Percentiles rank a stretch among this genome's conserved stretches.
These are phyloP conservation scores for Clunio marinus DNA, from an alignment of 2,888 invertebrate species.

Conservation along the genomic window DNA sequence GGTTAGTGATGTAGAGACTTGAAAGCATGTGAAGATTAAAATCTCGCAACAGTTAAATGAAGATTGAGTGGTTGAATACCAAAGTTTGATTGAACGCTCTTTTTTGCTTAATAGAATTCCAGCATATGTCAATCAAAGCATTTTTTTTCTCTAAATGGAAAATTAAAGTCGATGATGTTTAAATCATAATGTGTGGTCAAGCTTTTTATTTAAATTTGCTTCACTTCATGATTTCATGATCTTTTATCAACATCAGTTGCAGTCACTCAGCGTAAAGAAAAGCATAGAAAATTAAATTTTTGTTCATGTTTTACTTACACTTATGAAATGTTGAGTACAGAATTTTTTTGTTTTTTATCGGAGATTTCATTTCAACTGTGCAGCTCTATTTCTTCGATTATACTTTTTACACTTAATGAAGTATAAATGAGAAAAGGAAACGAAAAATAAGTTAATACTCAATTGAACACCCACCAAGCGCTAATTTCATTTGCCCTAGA, in stretches of 20 bases:
- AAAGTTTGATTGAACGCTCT: neutral
- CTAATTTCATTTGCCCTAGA: conserved; percentile 20
- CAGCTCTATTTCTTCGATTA: neutral
- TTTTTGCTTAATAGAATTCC: too few species aligned
- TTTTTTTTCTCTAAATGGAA: conserved; percentile 3
- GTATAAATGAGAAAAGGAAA: neutral
- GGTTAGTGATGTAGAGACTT: neutral
- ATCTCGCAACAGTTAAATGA: conserved; percentile 10
- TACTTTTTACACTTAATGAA: neutral
- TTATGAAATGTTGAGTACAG: conserved; percentile 23
- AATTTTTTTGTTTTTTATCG: neutral
- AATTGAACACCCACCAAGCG: conserved; percentile 24
- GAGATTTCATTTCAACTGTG: too few species aligned
- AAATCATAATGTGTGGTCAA: conserved; percentile 37
- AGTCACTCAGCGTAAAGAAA: conserved; percentile 15
- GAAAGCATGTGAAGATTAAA: conserved; percentile 1
- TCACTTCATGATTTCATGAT: neutral
- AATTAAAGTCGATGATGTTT: conserved; percentile 30
- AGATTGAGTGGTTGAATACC: neutral
- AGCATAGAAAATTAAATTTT: neutral
- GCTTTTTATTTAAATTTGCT: neutral
- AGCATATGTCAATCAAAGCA: conserved; percentile 13
- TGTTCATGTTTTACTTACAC: neutral
- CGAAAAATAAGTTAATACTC: neutral
- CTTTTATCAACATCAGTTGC: conserved; percentile 31